Base-by-base conservation (phyloP, 1,140 invertebrate genomes). In the Capitella teleta region DNA sequence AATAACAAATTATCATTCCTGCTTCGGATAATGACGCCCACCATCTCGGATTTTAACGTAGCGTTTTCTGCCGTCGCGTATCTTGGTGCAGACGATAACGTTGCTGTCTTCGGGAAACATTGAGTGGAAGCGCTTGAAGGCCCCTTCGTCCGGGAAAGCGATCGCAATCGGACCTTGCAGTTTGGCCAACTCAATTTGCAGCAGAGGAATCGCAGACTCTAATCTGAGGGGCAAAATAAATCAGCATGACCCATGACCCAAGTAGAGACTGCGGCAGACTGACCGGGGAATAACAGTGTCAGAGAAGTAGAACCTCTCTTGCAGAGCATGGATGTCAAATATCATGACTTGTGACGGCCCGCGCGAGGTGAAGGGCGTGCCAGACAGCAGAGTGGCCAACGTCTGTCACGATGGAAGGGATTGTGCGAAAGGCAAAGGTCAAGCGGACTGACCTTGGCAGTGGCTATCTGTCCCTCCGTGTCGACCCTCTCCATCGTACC, bases 401-500 rank as follows among this genome's bases (percentile, higher is more conserved):
- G 68, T 72, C 68, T 72, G 53, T n/a, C 55, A 44, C 8, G 10
- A 41, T 34, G 32, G 16, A 16, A 34, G 10, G 16, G 32, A 1
- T 10, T 16, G 16, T 34, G 32, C 32, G 32, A 34, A 34, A 34
- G 10, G 32, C 32, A 34, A 34, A 34, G 16, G 32, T 12, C 32
- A 34, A 44, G 6, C 4, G 24, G 42, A 18, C 42, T n/a, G 19
- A 69, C 70, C 61, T 72, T 72, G 16, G 71, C 71, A 43, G 71
- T 73, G 34, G 71, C 70, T 28, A 73, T 67, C 54, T 73, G 68
- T 28, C 71, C 71, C 45, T 73, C 70, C 16, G 53, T 64, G 37
- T 73, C 70, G 6, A 73, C 66, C 41, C 70, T 54, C 49, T 73
- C 71, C 71, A 73, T 73, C n/a, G 71, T 73, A 4, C 68, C 71